Evolutionary conservation across 2,888 invertebrate species (phyloP).

Genomic region (Temnothorax rugatulus): DNA sequence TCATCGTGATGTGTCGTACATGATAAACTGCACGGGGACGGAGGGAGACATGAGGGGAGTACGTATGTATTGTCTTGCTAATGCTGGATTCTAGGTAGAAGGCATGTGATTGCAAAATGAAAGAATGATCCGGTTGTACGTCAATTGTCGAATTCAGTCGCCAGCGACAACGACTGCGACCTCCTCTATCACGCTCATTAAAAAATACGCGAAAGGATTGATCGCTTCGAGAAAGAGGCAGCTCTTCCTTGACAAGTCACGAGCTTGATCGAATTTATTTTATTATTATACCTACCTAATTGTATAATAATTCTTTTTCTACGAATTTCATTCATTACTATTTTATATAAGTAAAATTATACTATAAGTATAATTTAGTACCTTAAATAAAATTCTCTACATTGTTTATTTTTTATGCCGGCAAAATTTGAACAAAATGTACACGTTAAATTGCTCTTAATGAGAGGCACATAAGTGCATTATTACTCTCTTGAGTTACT

Average conservation of each 20-base stretch:
- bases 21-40: slow-evolving; percentile 53
- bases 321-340: neutral
- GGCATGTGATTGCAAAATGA: slow-evolving; percentile 34
- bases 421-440: neutral
- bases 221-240: neutral
- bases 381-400: neutral
- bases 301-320: neutral
- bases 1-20: slow-evolving; percentile 52
- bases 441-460: neutral
- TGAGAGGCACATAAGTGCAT: neutral
- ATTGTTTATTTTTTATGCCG: neutral
- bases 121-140: slow-evolving; percentile 14
- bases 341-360: neutral
- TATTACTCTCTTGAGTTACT: neutral
- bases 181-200: neutral
- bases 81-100: slow-evolving; percentile 44
- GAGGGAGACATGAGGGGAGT: neutral
- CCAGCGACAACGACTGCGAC: neutral
- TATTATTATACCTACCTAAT: neutral
- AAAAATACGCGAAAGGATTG: neutral
- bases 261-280: neutral
- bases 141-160: slow-evolving; percentile 6
- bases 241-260: neutral
- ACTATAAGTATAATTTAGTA: neutral
- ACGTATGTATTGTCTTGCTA: slow-evolving; percentile 61